These are phyloP conservation scores for Drosophila stalkeri DNA, from an alignment of 2,888 invertebrate species.

Conservation along the genomic window DNA sequence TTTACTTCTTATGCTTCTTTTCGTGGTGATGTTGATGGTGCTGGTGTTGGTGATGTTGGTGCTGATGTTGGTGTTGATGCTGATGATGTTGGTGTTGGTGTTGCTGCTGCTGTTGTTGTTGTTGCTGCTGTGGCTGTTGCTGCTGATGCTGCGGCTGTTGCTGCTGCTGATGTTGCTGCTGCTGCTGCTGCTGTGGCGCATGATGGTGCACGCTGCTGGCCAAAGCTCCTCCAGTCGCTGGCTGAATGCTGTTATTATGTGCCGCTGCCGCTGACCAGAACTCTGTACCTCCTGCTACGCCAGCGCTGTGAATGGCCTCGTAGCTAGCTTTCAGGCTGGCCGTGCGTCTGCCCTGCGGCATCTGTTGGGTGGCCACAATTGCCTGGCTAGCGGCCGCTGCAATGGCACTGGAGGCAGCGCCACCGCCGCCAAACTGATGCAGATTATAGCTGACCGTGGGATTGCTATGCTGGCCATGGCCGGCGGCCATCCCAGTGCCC, in stretches of 20 bases:
- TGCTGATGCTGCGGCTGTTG: constrained; percentile 58
- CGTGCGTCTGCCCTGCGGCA: constrained; percentile 97
- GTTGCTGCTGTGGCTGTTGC: constrained; percentile 84
- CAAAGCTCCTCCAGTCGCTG: constrained; percentile 67
- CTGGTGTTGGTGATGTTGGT: constrained; percentile 27
- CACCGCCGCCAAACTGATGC: constrained; percentile 91
- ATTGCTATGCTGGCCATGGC: constrained; percentile 30
- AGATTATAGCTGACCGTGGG: constrained; percentile 88
- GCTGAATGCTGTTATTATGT: constrained; percentile 88
- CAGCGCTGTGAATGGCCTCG: constrained; percentile 92
- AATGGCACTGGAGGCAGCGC: constrained; percentile 92
- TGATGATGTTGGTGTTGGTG: constrained; percentile 73
- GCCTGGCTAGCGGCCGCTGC: constrained; percentile 98
- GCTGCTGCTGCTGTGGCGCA: constrained; percentile 76
- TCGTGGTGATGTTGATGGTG: constrained; percentile 68
- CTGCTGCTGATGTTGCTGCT: constrained; percentile 15
- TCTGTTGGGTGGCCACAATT: constrained; percentile 97
- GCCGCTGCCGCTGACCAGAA: constrained; percentile 88
- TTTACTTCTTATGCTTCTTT: constrained; percentile 80
- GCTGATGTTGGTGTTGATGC: constrained; percentile 13
- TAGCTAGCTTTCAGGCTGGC: constrained; percentile 97
- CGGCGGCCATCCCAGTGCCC: constrained; percentile 11
- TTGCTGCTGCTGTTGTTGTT: constrained; percentile 85
- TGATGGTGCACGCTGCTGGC: constrained; percentile 86
- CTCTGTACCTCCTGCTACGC: constrained; percentile 88